A percentile compares a stretch with the other conserved stretches of the same genome.
Conservation (phyloP, 2,797 vertebrate genomes). For the Varecia variegata region DNA sequence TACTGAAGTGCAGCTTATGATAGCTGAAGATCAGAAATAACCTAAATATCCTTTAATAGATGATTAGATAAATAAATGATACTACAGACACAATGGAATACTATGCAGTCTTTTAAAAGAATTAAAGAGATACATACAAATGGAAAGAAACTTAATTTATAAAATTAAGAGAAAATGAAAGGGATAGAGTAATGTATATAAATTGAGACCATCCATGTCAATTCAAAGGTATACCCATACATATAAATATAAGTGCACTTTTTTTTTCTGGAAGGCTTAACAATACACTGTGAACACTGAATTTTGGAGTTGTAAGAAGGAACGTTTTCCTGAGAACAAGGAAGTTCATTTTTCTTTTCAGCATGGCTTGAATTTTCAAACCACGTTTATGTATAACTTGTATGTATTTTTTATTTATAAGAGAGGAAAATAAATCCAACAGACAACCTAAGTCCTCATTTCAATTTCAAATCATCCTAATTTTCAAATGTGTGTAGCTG, state of each 20-base stretch:
- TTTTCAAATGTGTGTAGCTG: background rate
- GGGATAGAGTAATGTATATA: background rate
- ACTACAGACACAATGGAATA: background rate
- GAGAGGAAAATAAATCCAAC: background rate
- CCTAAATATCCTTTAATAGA: background rate
- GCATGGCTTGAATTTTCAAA: background rate
- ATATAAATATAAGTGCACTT: background rate
- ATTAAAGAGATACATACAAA: background rate
- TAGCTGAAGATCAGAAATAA: background rate
- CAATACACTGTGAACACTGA: background rate
- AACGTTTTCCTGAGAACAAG: background rate
- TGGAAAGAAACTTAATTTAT: background rate
- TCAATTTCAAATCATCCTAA: background rate
- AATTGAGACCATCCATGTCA: background rate
- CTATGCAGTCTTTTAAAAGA: background rate
- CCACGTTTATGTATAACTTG: background rate
- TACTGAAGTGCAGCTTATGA: background rate
- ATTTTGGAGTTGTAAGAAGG: background rate
- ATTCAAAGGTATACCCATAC: background rate
- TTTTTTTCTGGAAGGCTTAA: background rate
- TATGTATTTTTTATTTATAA: background rate
- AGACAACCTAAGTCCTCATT: background rate
- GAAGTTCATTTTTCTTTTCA: background rate
- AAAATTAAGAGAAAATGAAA: background rate
- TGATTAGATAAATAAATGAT: background rate